Evolutionary conservation across 2,888 invertebrate species (phyloP), one percentile per base, ranked within the genome.

Genomic region (Microplitis manilae): DNA sequence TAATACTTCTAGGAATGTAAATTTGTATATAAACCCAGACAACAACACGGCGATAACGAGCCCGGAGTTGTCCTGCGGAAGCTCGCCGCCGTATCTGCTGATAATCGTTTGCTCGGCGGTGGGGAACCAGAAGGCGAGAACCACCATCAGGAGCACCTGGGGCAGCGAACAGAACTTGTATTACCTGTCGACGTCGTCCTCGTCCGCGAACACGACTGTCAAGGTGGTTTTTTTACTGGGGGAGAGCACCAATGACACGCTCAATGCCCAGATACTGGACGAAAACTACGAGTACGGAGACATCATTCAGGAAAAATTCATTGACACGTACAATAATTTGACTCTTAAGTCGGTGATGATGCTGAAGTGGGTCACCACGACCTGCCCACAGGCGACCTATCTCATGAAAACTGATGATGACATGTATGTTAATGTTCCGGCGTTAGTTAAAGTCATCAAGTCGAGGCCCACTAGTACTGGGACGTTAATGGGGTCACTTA

Each of bases 401-500:
- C 91, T 96, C 30, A 92, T 97, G 89, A 97, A 97, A 91, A 94
- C 95, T 5, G 96, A 97, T 82, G 96, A 97, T 83, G 97, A 97
- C 84, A 95, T 96, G 91, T 96, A 95, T 86, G 93, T 97, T 1
- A 96, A 96, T 89, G 91, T 96, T 77, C 93, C 93, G n/a, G 93
- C 92, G 82, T 90, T 96, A 38, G 85, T 95, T 73, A 86, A 86
- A 79, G 84, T 88, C 6, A 83, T 91, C 40, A 86, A 83, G 69
- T 78, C 84, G 30, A 84, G 85, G 78, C 77, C 84, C 71, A 69
- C 87, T 82, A 83, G 84, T 30, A 84, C 91, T 69, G 92, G 92
- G 41, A 85, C 95, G 79, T 90, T 96, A 68, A 92, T 94, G 9
- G 97, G 96, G 0, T 93, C 94, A 85, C 92, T 96, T n/a, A 96